These are phyloP conservation scores for Podarcis muralis DNA, from an alignment of 2,113 vertebrate genomes.

Conservation along the genomic window DNA sequence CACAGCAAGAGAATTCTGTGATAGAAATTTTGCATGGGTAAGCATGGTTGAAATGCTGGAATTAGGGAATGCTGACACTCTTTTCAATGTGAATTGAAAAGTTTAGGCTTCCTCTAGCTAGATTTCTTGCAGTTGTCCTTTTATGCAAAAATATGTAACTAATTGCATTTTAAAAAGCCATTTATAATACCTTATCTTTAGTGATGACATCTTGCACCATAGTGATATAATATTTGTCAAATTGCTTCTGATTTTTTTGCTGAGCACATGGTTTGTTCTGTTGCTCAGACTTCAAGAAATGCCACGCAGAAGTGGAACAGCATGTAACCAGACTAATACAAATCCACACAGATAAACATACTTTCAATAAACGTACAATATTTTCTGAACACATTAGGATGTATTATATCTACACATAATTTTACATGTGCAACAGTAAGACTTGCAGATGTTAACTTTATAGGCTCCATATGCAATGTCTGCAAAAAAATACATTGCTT, in stretches of 20 bases:
- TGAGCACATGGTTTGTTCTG: neutral
- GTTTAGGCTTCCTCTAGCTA: neutral
- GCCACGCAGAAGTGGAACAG: neutral
- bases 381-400: neutral
- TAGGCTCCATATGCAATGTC: neutral
- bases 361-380: neutral
- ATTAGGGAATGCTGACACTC: neutral
- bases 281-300: neutral
- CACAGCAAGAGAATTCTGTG: neutral
- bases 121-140: neutral
- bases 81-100: slow-evolving; percentile 1
- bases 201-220: neutral
- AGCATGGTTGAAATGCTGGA: neutral
- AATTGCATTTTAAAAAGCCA: neutral
- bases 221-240: neutral
- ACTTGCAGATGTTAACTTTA: neutral
- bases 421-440: neutral
- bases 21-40: slow-evolving; percentile 15
- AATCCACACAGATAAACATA: neutral
- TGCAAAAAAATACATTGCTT: neutral
- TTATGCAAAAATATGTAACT: neutral
- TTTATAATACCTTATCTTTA: neutral
- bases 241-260: neutral
- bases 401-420: neutral
- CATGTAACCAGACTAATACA: neutral